Evolutionary conservation across 1,140 invertebrate species (phyloP), one percentile per base, ranked within the genome.

Genomic region (Zophobas morio): DNA sequence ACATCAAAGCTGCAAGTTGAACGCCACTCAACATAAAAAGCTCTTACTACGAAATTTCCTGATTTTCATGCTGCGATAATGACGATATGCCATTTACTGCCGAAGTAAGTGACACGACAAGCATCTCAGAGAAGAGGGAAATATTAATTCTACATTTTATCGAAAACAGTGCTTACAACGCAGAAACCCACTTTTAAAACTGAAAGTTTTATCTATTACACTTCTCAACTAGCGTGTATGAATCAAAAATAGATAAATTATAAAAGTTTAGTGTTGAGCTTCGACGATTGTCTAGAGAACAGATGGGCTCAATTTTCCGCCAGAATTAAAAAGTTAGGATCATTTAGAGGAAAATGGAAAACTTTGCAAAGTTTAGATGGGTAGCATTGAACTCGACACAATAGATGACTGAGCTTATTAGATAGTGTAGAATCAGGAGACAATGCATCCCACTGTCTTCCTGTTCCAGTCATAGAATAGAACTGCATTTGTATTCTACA

Each of bases 31-130:
- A 8, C 42, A 20, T 20, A 46, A 51, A 51, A 51, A 51, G 20
- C 49, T 20, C 49, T 20, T 46, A 46, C 8, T 46, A 46, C 8
- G 42, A 46, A 46, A 46, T 46, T 3, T 4, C 49, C 49, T 2
- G n/a, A 51, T 51, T 20, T 51, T 51, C 49, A 20, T 20, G 49
- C 49, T 51, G 49, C 49, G 49, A 51, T 51, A 51, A 51, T 51
- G 49, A 20, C 20, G n/a, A 51, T 51, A 51, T 51, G 2, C 49
- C 4, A 51, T 51, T 51, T 51, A 51, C 20, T 51, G 49, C 6
- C 42, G 42, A 8, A 4, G 20, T 20, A 20, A 20, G 20, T 4
- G 49, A 51, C 49, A 51, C 20, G 49, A 20, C 49, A 51, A 51
- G 49, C 49, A 51, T 51, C 20, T 51, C 49, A 51, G 20, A 4